Conservation (phyloP, 2,888 invertebrate genomes). For the Brachypterus glaber region DNA sequence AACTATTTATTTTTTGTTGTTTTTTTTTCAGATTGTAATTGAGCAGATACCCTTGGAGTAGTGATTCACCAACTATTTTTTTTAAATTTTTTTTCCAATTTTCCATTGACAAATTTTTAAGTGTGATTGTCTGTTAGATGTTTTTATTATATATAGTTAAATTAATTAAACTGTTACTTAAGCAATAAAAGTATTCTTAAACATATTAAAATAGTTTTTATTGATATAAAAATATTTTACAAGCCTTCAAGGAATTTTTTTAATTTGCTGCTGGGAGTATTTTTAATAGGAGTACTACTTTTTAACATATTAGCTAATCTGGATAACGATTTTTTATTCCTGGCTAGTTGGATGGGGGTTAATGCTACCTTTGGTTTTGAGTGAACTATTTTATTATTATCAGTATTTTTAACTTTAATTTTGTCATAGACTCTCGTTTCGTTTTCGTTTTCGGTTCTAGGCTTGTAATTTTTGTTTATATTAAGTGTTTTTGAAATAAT, state of each 20-base stretch:
- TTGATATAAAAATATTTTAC: conserved; percentile 13
- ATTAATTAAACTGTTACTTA: no score
- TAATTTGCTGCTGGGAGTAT: conserved; percentile 12
- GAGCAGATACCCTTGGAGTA: conserved; percentile 65
- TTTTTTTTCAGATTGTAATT: conserved; percentile 56
- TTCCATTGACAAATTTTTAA: conserved; percentile 18
- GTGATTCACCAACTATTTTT: conserved; percentile 22
- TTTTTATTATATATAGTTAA: conserved; percentile 20
- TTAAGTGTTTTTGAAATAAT: background rate
- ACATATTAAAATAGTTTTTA: conserved; percentile 15
- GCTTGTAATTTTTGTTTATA: conserved; percentile 5
- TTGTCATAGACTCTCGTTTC: conserved; percentile 14
- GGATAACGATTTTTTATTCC: no score
- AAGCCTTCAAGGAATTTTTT: conserved; percentile 14
- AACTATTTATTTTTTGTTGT: conserved; percentile 9
- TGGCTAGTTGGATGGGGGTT: no score
- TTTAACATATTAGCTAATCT: conserved; percentile 19
- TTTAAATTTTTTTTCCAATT: conserved; percentile 8
- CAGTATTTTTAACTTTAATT: conserved; percentile 12
- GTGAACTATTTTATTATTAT: no score
- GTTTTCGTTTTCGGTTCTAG: conserved; percentile 12
- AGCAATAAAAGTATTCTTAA: conserved; percentile 10
- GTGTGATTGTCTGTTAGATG: conserved; percentile 23
- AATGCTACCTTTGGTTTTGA: no score
- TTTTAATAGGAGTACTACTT: conserved; percentile 12